Evolutionary conservation across 2,113 vertebrate species (phyloP).

Genomic region (Grantiella picta): DNA sequence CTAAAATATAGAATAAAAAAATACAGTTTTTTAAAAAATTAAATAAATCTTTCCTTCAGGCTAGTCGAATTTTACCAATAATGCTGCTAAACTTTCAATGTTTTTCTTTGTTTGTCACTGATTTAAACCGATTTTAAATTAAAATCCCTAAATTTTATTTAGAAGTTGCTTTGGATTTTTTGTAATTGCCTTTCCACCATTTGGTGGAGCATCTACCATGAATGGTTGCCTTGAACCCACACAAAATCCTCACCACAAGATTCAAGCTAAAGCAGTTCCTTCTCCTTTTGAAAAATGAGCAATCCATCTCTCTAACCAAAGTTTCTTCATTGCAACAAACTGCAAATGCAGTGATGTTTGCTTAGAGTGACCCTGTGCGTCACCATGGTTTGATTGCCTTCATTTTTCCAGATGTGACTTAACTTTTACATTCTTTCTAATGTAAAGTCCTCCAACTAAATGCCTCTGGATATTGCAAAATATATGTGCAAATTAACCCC

Average conservation of each 20-base stretch:
- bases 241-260: neutral
- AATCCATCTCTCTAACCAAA: neutral
- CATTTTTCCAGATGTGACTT: slow-evolving; percentile 1
- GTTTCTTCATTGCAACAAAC: neutral
- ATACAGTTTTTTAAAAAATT: neutral
- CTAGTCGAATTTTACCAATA: neutral
- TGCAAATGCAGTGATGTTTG: neutral
- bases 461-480: slow-evolving; percentile 8
- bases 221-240: fast-evolving
- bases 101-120: neutral
- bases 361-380: neutral
- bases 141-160: neutral
- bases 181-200: neutral
- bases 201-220: neutral
- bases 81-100: neutral
- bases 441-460: neutral
- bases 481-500: slow-evolving; percentile 6
- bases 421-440: neutral
- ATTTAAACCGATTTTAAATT: neutral
- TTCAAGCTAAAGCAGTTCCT: neutral
- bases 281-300: neutral
- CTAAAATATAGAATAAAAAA: neutral
- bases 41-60: neutral
- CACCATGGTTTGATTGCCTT: neutral
- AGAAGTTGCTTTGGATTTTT: neutral